Conservation (phyloP, 1,140 invertebrate genomes). For the Orchesella cincta region DNA sequence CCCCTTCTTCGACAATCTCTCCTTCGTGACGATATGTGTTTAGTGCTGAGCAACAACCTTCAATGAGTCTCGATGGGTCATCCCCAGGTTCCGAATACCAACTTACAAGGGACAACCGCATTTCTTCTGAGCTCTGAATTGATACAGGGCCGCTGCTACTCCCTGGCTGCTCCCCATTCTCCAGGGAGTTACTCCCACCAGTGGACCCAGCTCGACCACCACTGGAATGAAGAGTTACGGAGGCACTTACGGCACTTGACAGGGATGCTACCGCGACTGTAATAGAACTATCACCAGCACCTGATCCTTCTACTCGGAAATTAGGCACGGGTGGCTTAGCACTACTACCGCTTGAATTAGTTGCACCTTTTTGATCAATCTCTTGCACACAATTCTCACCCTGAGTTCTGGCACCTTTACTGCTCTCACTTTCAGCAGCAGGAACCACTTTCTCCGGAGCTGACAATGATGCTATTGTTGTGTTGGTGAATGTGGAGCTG, state of each 20-base stretch:
- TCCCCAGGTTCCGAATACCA: conserved; percentile 48
- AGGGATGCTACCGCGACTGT: conserved; percentile 33
- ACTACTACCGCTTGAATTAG: background rate
- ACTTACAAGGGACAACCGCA: conserved; percentile 47
- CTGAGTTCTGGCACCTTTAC: background rate
- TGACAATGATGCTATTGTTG: background rate
- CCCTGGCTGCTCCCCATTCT: conserved; percentile 27
- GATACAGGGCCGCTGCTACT: conserved; percentile 43
- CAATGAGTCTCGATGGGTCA: conserved; percentile 26
- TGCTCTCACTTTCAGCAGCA: background rate
- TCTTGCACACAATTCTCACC: conserved; percentile 1
- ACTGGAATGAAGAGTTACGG: conserved; percentile 14
- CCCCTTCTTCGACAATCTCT: background rate
- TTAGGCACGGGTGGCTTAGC: conserved; percentile 34
- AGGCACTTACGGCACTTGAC: conserved; percentile 18
- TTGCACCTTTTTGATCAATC: conserved; percentile 3
- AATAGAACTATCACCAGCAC: conserved; percentile 44
- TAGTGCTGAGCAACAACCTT: conserved; percentile 11
- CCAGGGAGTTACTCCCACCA: conserved; percentile 6
- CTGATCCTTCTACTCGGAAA: conserved; percentile 46
- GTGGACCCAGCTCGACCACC: background rate
- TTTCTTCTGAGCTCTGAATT: conserved; percentile 43
- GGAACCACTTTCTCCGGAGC: background rate
- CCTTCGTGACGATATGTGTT: conserved; percentile 6
- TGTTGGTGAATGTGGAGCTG: background rate